Percentiles rank a stretch among this genome's conserved stretches.
Evolutionary conservation across 2,113 vertebrate species (phyloP).

Genomic region (Atherinomorus stipes): DNA sequence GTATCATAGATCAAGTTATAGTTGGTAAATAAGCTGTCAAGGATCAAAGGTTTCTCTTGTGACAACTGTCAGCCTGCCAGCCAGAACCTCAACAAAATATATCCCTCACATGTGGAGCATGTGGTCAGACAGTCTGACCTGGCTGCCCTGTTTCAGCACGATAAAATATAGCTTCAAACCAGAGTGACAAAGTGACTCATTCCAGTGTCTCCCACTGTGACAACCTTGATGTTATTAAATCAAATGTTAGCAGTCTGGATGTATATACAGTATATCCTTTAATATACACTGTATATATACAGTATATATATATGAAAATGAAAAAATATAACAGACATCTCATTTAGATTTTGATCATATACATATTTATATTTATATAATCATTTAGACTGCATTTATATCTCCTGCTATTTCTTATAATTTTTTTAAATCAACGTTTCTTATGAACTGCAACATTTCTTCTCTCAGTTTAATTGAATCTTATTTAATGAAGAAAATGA

Average conservation of each 20-base stretch:
- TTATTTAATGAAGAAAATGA: neutral
- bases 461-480: neutral
- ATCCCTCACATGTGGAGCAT: conserved; percentile 34
- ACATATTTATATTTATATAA: too few relatives aligned
- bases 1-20: neutral
- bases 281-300: conserved; percentile 19
- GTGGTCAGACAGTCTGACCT: conserved; percentile 24
- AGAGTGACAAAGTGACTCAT: conserved; percentile 54
- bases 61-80: conserved; percentile 40
- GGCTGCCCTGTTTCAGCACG: conserved; percentile 38
- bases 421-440: neutral
- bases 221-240: conserved; percentile 51
- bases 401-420: neutral
- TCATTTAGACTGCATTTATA: neutral
- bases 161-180: conserved; percentile 49
- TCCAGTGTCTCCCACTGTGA: conserved; percentile 37
- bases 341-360: conserved; percentile 23
- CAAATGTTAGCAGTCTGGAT: conserved; percentile 43
- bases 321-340: conserved; percentile 44
- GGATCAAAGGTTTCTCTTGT: conserved; percentile 57
- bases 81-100: conserved; percentile 27
- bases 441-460: conserved; percentile 6
- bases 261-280: neutral
- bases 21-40: conserved; percentile 15
- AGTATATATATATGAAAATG: conserved; percentile 34